Conservation (phyloP, 2,797 vertebrate genomes). For the Natrix natrix region DNA sequence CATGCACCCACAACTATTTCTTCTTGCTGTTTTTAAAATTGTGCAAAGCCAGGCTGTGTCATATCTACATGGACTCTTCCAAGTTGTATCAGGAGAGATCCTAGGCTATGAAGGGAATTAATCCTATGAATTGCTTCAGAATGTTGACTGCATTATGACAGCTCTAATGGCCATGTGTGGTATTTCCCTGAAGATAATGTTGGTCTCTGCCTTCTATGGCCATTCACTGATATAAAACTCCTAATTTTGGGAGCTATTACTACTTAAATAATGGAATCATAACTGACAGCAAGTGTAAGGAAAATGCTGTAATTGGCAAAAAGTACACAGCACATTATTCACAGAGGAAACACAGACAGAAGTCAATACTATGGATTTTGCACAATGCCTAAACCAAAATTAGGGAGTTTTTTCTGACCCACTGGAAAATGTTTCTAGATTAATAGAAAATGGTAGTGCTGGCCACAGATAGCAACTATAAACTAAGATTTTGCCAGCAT, state of each 20-base stretch:
- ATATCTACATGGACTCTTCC: neutral
- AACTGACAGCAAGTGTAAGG: neutral
- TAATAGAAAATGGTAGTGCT: neutral
- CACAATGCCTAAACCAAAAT: neutral
- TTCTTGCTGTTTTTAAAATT: neutral
- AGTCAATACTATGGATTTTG: constrained; percentile 1
- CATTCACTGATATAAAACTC: neutral
- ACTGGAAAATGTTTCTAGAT: neutral
- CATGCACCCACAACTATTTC: too few species aligned
- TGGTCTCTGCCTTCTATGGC: neutral
- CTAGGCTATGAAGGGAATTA: neutral
- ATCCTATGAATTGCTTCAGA: neutral
- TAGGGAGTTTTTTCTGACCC: neutral
- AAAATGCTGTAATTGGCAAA: constrained; percentile 3
- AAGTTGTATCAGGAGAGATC: neutral
- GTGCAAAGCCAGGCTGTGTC: neutral
- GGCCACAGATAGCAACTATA: neutral
- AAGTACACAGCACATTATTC: neutral
- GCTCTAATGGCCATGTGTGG: neutral
- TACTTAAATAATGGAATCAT: constrained; percentile 6
- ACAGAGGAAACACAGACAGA: neutral
- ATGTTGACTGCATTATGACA: neutral
- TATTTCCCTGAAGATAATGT: neutral
- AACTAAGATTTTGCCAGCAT: neutral
- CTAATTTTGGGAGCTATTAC: neutral